Evolutionary conservation across 2,888 invertebrate genomes (phyloP).

Genomic region (Alloscopus bannaensis): DNA sequence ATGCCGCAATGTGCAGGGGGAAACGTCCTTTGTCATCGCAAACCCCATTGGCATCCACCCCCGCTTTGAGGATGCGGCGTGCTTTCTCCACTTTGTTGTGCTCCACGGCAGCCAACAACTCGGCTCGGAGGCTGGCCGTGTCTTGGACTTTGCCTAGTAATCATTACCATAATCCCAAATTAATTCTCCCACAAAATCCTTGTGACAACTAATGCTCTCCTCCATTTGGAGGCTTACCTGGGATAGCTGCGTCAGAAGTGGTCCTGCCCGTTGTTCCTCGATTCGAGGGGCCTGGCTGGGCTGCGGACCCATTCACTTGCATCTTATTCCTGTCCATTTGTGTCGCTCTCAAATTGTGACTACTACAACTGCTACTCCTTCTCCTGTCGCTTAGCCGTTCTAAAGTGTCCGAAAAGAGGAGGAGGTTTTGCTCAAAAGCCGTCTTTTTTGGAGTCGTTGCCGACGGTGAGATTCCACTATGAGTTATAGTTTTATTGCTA

Average conservation of each 20-base stretch:
- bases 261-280: slow-evolving; percentile 31
- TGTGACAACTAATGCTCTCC: neutral
- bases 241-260: slow-evolving; percentile 44
- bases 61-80: slow-evolving; percentile 69
- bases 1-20: slow-evolving; percentile 72
- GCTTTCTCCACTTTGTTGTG: slow-evolving; percentile 72
- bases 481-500: too few species aligned
- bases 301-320: slow-evolving; percentile 45
- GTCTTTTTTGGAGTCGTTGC: neutral
- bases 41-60: slow-evolving; percentile 72
- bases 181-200: too few species aligned
- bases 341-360: too few species aligned
- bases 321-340: slow-evolving; percentile 44
- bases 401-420: slow-evolving; percentile 23
- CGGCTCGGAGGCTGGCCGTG: slow-evolving; percentile 65
- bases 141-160: slow-evolving; percentile 66
- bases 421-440: slow-evolving; percentile 17
- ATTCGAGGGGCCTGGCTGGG: slow-evolving; percentile 45
- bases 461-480: neutral
- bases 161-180: too few species aligned
- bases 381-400: slow-evolving; percentile 41
- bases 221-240: slow-evolving; percentile 44
- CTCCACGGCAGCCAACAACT: slow-evolving; percentile 71
- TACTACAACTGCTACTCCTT: too few species aligned
- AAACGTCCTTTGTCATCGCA: slow-evolving; percentile 73